Base-by-base conservation (phyloP, 2,888 invertebrate genomes). In the Epinotia ramella region DNA sequence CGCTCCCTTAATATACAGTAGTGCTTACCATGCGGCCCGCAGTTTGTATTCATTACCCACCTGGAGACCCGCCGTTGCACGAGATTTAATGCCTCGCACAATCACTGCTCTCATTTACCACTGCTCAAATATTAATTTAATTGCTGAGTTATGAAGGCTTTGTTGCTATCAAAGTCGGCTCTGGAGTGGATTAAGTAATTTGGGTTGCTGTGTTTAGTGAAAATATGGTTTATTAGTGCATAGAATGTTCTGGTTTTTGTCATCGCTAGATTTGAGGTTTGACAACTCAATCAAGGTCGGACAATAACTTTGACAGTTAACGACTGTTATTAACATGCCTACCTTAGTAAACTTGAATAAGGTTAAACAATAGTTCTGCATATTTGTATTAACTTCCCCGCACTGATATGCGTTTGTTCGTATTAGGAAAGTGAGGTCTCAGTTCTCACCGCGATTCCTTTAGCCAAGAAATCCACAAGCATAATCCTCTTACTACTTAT, bases 1-100 rank as follows among this genome's bases (percentile, higher is more conserved):
- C 84, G 84, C 82, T 81, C 86, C 84, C 89, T 89, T 92, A 91
- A 93, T 93, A 93, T 92, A 93, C 88, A 88, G 86, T 88, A 86
- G 88, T 84, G 88, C 88, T 90, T 90, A 89, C 90, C 89, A 86
- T 87, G 87, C 89, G 87, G 86, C 84, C 89, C 91, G 91, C 93
- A 91, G 89, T 92, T 93, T 92, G 90, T 94, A 91, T 93, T 93
- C 91, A 94, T 93, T 92, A 92, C 89, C 88, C 85, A 90, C 91
- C 91, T 91, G 88, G 88, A 87, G 82, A 81, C 80, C 80, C 77
- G 84, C 86, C 83, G 81, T 83, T 83, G 83, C 85, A 86, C 81
- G 81, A 89, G 89, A 91, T 90, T 90, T 89, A 91, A 88, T 89
- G 84, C 86, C 84, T 83, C 83, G 81, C 85, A 84, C 87, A 88